Percentiles rank a stretch among this genome's conserved stretches.
Conservation (phyloP, 2,113 vertebrate genomes). For the Tetrax tetrax region DNA sequence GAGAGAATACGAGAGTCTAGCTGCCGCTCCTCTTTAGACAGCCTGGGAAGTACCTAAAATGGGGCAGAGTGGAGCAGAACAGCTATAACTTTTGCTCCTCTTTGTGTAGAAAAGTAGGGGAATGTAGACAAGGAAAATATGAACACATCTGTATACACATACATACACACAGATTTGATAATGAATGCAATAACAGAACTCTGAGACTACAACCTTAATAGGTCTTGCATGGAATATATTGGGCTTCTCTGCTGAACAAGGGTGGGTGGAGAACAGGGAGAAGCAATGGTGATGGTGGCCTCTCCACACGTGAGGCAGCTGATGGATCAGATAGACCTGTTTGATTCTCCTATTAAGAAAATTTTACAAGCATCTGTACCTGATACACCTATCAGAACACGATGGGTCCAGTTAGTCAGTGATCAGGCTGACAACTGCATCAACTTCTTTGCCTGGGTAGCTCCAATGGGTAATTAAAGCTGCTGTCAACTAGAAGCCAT, state of each 20-base stretch:
- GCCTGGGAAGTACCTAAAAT: not conserved
- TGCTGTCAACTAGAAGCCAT: conserved; percentile 16
- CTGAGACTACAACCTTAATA: not conserved
- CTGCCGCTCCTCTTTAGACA: not conserved
- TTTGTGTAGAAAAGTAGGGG: not conserved
- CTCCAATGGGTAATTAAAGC: conserved; percentile 1
- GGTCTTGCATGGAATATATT: not conserved
- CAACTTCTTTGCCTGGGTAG: not conserved
- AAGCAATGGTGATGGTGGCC: not conserved
- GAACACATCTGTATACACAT: not conserved
- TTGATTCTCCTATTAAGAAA: not conserved
- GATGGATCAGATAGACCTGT: not conserved
- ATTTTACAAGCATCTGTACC: conserved; percentile 22
- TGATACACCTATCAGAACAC: conserved; percentile 29
- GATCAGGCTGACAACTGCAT: conserved; percentile 10
- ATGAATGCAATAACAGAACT: not conserved
- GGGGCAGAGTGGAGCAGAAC: not conserved
- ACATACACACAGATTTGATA: not conserved
- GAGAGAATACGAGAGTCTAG: not conserved
- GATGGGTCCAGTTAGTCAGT: not conserved
- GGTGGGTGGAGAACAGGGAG: not conserved
- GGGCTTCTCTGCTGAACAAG: not conserved
- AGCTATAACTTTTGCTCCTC: not conserved
- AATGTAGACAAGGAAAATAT: not conserved
- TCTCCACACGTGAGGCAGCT: not conserved